phyloP scores from a whole-genome alignment of 2,888 invertebrate genomes.

The Leptarthrus brevirostris region DNA sequence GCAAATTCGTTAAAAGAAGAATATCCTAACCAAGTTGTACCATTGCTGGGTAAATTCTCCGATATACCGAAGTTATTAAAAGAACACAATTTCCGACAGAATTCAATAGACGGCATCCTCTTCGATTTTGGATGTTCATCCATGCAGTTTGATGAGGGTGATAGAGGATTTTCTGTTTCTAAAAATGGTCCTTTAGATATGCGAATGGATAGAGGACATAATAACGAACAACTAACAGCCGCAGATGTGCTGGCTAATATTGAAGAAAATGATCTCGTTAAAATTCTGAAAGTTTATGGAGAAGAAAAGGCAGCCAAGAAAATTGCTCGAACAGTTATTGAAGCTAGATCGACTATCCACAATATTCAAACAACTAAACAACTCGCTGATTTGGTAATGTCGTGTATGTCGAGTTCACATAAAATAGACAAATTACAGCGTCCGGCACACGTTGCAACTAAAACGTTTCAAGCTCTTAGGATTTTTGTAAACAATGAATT shows the following conservation, averaged over 20 bases:
- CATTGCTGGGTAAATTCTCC: constrained; percentile 89
- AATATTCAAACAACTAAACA: constrained; percentile 85
- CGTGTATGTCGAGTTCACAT: constrained; percentile 70
- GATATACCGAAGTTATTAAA: constrained; percentile 80
- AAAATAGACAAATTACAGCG: constrained; percentile 80
- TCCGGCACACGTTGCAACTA: constrained; percentile 85
- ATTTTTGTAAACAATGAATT: constrained; percentile 97
- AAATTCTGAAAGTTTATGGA: constrained; percentile 91
- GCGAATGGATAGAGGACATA: constrained; percentile 89
- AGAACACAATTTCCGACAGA: constrained; percentile 70
- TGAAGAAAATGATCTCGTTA: constrained; percentile 80
- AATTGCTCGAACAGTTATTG: constrained; percentile 88
- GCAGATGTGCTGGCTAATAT: constrained; percentile 86
- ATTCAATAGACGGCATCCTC: constrained; percentile 85
- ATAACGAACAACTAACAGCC: constrained; percentile 80
- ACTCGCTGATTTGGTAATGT: constrained; percentile 79
- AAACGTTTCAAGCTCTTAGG: constrained; percentile 91
- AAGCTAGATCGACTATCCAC: constrained; percentile 81
- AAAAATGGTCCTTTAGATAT: constrained; percentile 92
- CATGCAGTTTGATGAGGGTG: constrained; percentile 88
- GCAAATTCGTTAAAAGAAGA: constrained; percentile 74
- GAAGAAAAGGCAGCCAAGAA: constrained; percentile 88
- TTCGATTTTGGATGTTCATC: constrained; percentile 96
- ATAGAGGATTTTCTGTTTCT: constrained; percentile 87
- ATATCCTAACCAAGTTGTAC: constrained; percentile 79